Evolutionary conservation across 2,888 invertebrate genomes (phyloP), one percentile per base, ranked within the genome.

Genomic region (Ophraella communa): DNA sequence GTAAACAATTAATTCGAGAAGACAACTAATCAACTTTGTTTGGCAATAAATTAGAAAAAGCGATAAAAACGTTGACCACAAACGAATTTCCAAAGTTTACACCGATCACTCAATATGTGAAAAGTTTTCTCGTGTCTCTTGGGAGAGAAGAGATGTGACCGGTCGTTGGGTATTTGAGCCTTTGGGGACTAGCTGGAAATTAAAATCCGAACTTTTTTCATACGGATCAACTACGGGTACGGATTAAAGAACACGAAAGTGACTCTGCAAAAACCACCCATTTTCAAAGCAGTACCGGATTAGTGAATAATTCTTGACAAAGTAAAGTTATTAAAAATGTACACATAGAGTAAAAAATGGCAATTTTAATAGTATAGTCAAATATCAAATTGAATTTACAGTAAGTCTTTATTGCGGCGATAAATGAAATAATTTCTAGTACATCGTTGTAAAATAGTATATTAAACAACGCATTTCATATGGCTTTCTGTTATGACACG

Each of bases 91-190:
- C 61, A 54, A 68, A 68, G 60, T 68, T 61, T 54, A 39, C 45
- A 59, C 58, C 64, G 18, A 63, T 68, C 68, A 66, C 61, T 68
- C 68, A 66, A 64, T 66, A 65, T 64, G 65, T 66, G 64, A 58
- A 66, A 68, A 68, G 57, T 68, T 63, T 51, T 33, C 23, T 57
- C 39, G 30, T 18, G 1, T 39, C 35, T 64, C 51, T 51, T 20
- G 11, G 45, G 62, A 55, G 62, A 59, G 20, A 10, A 10, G 54
- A 49, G 39, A 62, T 51, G 56, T 56, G 62, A 62, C 51, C 24
- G 59, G 42, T 52, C 51, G 11, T 42, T 33, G 44, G 60, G 49
- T 51, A 55, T 44, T 24, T 20, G 55, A 49, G 59, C 51, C 51
- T 45, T 42, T 11, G 39, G 51, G 59, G n/a, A 51, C 33, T 24